A percentile compares a stretch with the other conserved stretches of the same genome.
Conservation (phyloP, 2,888 invertebrate species). For the Epinotia brunnichana region DNA sequence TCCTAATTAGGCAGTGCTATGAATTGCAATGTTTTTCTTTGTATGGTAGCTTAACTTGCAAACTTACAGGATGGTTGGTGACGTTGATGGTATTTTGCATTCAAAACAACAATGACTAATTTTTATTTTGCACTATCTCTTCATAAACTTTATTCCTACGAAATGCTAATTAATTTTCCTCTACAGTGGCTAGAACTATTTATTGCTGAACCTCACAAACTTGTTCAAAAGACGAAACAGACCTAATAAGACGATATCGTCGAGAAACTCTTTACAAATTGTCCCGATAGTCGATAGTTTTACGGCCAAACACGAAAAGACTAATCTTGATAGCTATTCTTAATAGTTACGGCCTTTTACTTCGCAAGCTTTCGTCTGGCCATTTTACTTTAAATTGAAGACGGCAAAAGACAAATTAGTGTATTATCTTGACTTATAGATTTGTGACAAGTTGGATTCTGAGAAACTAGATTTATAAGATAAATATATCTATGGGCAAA, state of each 20-base stretch:
- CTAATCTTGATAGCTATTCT: background rate
- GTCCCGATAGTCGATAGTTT: slow-evolving; percentile 39
- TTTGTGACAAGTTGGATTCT: background rate
- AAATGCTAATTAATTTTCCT: slow-evolving; percentile 25
- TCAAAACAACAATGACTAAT: background rate
- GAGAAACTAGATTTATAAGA: background rate
- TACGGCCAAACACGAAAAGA: background rate
- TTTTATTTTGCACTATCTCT: background rate
- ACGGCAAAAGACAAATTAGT: background rate
- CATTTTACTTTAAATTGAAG: slow-evolving; percentile 8
- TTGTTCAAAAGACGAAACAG: slow-evolving; percentile 33
- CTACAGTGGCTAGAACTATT: background rate
- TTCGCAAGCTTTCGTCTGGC: background rate
- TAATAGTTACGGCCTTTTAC: background rate
- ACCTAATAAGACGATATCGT: slow-evolving; percentile 43
- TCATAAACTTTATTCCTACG: background rate
- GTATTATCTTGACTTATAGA: background rate
- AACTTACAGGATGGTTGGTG: too few relatives aligned
- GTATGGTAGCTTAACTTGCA: too few relatives aligned
- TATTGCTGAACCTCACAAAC: slow-evolving; percentile 1
- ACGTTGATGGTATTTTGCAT: too few relatives aligned
- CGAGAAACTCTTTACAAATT: slow-evolving; percentile 45
- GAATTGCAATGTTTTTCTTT: too few relatives aligned
- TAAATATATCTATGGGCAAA: too few relatives aligned
- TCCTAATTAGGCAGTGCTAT: too few relatives aligned